Percentiles rank a stretch among this genome's conserved stretches.
Conservation (phyloP, 2,113 vertebrate species). For the Tor tambroides region DNA sequence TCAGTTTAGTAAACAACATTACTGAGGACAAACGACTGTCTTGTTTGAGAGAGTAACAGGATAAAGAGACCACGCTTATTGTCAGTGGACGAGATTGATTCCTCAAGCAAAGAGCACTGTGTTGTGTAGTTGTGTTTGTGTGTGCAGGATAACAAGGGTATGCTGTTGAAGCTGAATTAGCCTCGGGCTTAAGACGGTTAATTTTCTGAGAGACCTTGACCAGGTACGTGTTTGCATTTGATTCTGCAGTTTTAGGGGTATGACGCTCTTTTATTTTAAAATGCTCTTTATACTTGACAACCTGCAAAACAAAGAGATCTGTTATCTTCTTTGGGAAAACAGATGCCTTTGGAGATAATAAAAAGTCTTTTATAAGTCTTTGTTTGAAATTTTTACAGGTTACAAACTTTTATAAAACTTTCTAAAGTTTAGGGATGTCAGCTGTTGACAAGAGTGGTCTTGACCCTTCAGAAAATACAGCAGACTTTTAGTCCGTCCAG, state of each 20-base stretch:
- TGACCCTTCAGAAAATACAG: not conserved
- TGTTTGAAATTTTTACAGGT: not conserved
- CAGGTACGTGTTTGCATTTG: not conserved
- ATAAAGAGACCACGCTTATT: not conserved
- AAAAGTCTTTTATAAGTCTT: not conserved
- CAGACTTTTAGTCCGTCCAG: not conserved
- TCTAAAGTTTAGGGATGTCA: not conserved
- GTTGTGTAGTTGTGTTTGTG: not conserved
- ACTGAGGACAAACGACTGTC: not conserved
- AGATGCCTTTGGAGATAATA: not conserved
- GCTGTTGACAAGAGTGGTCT: too few relatives aligned
- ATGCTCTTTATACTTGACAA: not conserved
- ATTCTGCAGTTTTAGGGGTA: not conserved
- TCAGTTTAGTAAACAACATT: constrained; percentile 24
- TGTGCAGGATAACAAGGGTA: constrained; percentile 7
- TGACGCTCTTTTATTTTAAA: not conserved
- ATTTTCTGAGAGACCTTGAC: not conserved
- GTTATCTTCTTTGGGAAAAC: not conserved
- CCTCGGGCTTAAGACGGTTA: not conserved
- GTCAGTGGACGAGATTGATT: not conserved
- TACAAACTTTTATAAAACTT: not conserved
- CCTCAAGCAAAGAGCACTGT: not conserved
- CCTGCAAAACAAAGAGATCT: not conserved
- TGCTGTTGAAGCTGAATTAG: not conserved
- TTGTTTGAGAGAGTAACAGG: not conserved